phyloP scores from a whole-genome alignment of 2,797 vertebrate genomes.

The Paedocypris micromegethes region DNA sequence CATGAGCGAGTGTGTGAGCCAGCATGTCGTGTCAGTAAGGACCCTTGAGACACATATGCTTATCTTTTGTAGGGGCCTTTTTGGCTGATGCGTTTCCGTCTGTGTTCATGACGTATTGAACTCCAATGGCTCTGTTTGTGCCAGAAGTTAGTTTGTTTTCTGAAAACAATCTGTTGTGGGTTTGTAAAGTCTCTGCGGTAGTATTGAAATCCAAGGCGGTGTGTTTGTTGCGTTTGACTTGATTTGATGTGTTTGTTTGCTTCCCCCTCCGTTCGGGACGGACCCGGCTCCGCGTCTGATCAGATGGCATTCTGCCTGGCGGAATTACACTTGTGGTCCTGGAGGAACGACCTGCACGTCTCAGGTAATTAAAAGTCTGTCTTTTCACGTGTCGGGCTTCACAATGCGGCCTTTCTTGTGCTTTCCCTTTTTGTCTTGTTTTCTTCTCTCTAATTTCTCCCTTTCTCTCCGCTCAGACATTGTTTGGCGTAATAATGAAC shows the following conservation, averaged over 20 bases:
- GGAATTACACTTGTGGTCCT: constrained; percentile 92
- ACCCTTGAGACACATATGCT: constrained; percentile 28
- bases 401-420: constrained; percentile 49
- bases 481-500: constrained; percentile 19
- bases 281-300: constrained; percentile 61
- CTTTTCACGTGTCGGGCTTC: constrained; percentile 16
- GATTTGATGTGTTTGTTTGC: constrained; percentile 33
- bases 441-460: constrained; percentile 31
- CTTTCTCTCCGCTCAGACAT: constrained; percentile 23
- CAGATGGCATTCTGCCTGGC: constrained; percentile 94
- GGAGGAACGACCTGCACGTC: constrained; percentile 82
- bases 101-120: background rate
- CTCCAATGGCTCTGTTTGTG: background rate
- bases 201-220: constrained; percentile 30
- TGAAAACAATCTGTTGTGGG: constrained; percentile 9
- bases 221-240: constrained; percentile 26
- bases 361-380: constrained; percentile 65
- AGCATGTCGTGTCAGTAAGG: constrained; percentile 30
- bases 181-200: constrained; percentile 11
- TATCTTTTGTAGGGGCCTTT: constrained; percentile 9
- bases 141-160: constrained; percentile 15
- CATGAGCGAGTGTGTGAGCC: constrained; percentile 25
- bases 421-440: constrained; percentile 31
- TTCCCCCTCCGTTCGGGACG: constrained; percentile 59
- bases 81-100: constrained; percentile 7